These are phyloP conservation scores for Cephus sareptanus DNA, from an alignment of 2,888 invertebrate genomes.

Conservation along the genomic window DNA sequence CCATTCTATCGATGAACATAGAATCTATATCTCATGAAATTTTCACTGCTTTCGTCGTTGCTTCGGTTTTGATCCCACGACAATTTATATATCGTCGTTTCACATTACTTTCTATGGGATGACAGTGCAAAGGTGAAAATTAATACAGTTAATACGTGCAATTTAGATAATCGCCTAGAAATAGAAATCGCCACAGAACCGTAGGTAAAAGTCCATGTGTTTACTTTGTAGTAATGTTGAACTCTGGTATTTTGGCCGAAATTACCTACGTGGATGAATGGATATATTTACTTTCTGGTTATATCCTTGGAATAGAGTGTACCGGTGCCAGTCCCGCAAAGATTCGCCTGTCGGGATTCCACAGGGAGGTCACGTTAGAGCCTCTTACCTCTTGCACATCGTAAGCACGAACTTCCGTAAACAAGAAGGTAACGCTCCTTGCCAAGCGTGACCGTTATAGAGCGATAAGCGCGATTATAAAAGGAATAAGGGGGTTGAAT, in stretches of 20 bases:
- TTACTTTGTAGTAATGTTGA: not conserved
- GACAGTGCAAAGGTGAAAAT: not conserved
- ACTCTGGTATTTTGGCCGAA: not conserved
- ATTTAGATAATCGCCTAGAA: not conserved
- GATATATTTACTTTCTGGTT: not conserved
- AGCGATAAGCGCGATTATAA: not conserved
- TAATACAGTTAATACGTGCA: not conserved
- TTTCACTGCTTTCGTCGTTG: too few species aligned
- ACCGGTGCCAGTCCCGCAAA: not conserved
- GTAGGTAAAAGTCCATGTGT: not conserved
- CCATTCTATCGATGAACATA: not conserved
- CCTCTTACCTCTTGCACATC: conserved; percentile 17
- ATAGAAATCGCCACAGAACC: not conserved
- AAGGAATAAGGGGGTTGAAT: not conserved
- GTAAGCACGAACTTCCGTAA: conserved; percentile 36
- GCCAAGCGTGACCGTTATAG: conserved; percentile 25
- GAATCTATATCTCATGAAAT: too few species aligned
- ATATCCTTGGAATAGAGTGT: not conserved
- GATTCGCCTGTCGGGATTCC: not conserved
- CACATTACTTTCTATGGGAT: not conserved
- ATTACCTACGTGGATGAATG: not conserved
- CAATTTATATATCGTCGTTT: too few species aligned
- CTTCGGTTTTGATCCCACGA: too few species aligned
- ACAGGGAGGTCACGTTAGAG: not conserved
- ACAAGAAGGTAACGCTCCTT: conserved; percentile 34